Evolutionary conservation across 1,140 invertebrate species (phyloP).

Genomic region (Trichonephila clavipes): DNA sequence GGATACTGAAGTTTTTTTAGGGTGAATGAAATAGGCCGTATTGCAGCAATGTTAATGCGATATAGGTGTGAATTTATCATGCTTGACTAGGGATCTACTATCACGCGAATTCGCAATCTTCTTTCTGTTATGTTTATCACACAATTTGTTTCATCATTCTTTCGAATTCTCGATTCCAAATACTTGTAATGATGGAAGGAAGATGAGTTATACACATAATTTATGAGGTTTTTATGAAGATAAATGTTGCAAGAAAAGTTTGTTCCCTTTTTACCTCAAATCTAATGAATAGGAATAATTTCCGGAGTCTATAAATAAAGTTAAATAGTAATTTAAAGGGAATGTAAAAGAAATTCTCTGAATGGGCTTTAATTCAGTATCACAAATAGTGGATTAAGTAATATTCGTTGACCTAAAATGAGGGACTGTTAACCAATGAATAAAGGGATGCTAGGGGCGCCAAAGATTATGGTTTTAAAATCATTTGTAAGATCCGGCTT

Average conservation of each 20-base stretch:
- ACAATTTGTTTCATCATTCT: neutral
- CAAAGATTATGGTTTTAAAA: too few species aligned
- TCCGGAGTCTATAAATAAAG: too few species aligned
- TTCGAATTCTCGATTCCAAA: neutral
- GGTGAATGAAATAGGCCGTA: neutral
- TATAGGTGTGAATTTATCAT: neutral
- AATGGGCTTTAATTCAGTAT: too few species aligned
- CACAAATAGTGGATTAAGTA: too few species aligned
- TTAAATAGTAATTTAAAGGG: too few species aligned
- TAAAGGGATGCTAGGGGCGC: too few species aligned
- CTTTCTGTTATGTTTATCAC: neutral
- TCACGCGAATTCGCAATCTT: conserved; percentile 7
- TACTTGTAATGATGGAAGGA: neutral
- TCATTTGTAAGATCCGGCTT: too few species aligned
- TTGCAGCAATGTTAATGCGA: neutral
- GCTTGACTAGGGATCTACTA: neutral
- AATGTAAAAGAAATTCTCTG: too few species aligned
- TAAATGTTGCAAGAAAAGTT: neutral
- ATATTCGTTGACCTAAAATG: too few species aligned
- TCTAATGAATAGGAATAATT: neutral
- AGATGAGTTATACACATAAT: neutral
- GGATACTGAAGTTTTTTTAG: neutral
- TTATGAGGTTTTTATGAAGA: neutral
- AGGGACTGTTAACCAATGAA: too few species aligned
- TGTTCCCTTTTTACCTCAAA: neutral